phyloP scores from a whole-genome alignment of 2,888 invertebrate genomes.

The Drosophila diplacantha region DNA sequence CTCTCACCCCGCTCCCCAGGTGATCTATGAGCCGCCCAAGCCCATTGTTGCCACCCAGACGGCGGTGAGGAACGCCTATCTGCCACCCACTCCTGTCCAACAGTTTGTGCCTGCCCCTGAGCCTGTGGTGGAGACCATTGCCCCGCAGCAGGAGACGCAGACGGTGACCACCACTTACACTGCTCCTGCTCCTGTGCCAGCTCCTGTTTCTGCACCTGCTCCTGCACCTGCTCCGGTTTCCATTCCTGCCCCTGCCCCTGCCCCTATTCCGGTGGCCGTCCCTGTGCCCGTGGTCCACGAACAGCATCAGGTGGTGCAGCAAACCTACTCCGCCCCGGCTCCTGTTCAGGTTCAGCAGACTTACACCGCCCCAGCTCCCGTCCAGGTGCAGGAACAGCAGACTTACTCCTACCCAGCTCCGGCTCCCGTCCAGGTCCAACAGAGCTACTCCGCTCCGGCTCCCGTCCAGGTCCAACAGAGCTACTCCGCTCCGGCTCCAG shows the following conservation, averaged over 20 bases:
- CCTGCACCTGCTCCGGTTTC: background rate
- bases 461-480: conserved; percentile 13
- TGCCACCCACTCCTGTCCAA: conserved; percentile 42
- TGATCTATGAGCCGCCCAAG: conserved; percentile 44
- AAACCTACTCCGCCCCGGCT: conserved; percentile 9
- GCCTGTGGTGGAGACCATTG: conserved; percentile 28
- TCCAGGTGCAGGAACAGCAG: conserved; percentile 2
- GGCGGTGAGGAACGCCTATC: conserved; percentile 29
- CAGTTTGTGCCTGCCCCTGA: conserved; percentile 42
- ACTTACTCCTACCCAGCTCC: conserved; percentile 15
- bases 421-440: conserved; percentile 10
- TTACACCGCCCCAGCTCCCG: conserved; percentile 34
- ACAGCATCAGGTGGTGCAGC: conserved; percentile 8
- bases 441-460: conserved; percentile 23
- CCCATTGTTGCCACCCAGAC: conserved; percentile 44
- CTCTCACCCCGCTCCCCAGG: conserved; percentile 19
- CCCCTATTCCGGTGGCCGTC: background rate
- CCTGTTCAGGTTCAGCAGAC: conserved; percentile 20
- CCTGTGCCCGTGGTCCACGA: background rate
- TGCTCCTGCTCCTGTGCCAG: conserved; percentile 4
- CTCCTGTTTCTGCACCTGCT: background rate
- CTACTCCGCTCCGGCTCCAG: conserved; percentile 8
- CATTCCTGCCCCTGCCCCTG: background rate
- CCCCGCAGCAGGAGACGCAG: conserved; percentile 12
- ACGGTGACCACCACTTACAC: conserved; percentile 16